phyloP scores from a whole-genome alignment of 2,797 vertebrate species.

The Paguma larvata region DNA sequence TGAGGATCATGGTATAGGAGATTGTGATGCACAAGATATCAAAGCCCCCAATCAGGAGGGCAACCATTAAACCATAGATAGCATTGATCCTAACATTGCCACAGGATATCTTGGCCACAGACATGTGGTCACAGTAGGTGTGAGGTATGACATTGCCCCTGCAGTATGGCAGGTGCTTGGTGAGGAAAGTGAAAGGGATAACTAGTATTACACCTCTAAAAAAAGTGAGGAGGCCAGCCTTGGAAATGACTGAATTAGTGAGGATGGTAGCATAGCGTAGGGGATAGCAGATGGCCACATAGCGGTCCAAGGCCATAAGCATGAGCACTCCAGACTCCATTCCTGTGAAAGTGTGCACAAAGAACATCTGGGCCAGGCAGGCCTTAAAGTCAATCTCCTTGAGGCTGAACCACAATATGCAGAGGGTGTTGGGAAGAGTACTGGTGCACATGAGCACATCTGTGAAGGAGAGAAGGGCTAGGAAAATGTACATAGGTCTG shows the following conservation, averaged over 20 bases:
- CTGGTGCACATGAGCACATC: constrained; percentile 89
- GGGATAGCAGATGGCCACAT: constrained; percentile 88
- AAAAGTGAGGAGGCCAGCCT: constrained; percentile 84
- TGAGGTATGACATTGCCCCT: constrained; percentile 71
- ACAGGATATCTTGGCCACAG: constrained; percentile 78
- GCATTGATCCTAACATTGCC: constrained; percentile 66
- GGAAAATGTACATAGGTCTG: constrained; percentile 89
- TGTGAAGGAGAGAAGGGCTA: constrained; percentile 88
- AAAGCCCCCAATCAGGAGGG: constrained; percentile 73
- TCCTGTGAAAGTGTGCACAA: constrained; percentile 88
- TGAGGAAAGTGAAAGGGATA: constrained; percentile 77
- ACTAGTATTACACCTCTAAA: constrained; percentile 71
- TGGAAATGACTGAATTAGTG: constrained; percentile 84
- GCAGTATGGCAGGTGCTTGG: constrained; percentile 84
- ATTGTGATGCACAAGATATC: constrained; percentile 72
- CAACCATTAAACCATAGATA: constrained; percentile 68
- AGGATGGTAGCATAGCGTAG: constrained; percentile 87
- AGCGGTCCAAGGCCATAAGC: constrained; percentile 89
- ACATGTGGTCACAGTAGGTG: constrained; percentile 81
- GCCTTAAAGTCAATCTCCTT: constrained; percentile 86
- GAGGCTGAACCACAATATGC: constrained; percentile 85
- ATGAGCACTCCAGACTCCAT: constrained; percentile 89
- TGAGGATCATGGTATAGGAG: constrained; percentile 73
- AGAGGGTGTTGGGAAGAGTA: constrained; percentile 88
- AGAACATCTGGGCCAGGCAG: constrained; percentile 88